Evolutionary conservation across 2,888 invertebrate species (phyloP).

Genomic region (Nemoura dubitans): DNA sequence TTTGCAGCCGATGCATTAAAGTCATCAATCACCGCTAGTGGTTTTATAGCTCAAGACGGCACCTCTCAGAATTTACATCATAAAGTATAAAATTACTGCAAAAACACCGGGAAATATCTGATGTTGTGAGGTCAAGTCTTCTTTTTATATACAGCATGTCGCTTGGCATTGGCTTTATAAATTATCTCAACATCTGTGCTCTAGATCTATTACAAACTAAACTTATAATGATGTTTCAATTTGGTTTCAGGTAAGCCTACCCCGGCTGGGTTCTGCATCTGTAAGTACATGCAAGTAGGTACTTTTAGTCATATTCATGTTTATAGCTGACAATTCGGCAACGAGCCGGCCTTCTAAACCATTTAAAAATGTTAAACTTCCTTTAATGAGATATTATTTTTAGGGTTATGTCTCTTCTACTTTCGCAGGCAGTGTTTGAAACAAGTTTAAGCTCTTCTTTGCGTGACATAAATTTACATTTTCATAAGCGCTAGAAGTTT

Average conservation of each 20-base stretch:
- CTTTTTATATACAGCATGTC: background rate
- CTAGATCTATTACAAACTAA: background rate
- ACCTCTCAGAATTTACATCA: slow-evolving; percentile 31
- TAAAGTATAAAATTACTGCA: slow-evolving; percentile 27
- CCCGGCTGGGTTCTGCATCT: background rate
- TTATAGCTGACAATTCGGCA: too few species aligned
- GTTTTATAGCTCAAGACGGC: slow-evolving; percentile 34
- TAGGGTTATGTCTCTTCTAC: slow-evolving; percentile 37
- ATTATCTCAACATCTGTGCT: background rate
- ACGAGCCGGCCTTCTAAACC: background rate
- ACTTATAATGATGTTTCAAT: background rate
- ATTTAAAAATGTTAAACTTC: slow-evolving; percentile 9
- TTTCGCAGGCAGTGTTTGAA: slow-evolving; percentile 33
- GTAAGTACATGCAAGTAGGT: too few species aligned
- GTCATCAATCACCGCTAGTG: slow-evolving; percentile 26
- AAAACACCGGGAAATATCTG: background rate
- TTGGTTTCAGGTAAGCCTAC: background rate
- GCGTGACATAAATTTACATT: slow-evolving; percentile 40
- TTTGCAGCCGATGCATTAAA: background rate
- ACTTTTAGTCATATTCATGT: too few species aligned
- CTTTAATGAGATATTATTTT: slow-evolving; percentile 35
- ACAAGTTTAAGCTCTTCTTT: slow-evolving; percentile 36
- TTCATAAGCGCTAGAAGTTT: slow-evolving; percentile 35
- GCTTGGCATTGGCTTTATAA: background rate
- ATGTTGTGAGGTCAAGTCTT: background rate